Conservation (phyloP, 2,888 invertebrate genomes). For the Lycia hirtaria region DNA sequence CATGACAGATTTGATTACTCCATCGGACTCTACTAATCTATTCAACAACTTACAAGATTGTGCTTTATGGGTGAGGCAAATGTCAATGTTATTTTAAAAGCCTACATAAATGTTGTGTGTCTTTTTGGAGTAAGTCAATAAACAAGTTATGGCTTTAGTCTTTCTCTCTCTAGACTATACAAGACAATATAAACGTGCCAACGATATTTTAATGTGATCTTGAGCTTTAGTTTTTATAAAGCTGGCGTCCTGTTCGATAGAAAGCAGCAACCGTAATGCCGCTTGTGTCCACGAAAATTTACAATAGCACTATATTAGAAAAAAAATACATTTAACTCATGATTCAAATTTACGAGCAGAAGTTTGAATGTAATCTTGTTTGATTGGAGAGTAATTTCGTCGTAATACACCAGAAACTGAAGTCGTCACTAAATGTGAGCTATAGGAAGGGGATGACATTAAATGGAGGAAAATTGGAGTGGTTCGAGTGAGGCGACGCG, state of each 20-base stretch:
- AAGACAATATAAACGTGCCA: no score
- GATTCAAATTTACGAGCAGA: neutral
- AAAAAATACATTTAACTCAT: no score
- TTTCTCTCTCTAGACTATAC: no score
- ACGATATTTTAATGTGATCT: no score
- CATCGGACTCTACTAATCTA: neutral
- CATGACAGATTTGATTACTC: slow-evolving; percentile 1
- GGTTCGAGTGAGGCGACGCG: slow-evolving; percentile 30
- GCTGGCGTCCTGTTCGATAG: no score
- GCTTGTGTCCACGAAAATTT: no score
- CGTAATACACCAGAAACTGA: neutral
- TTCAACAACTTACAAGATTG: neutral
- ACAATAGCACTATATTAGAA: no score
- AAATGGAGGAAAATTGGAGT: slow-evolving; percentile 38
- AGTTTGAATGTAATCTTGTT: neutral
- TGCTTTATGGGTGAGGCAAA: neutral
- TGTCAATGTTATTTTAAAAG: neutral
- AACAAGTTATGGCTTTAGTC: no score
- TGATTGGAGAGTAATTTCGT: neutral
- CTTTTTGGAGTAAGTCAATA: no score
- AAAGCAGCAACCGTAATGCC: no score
- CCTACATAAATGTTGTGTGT: no score
- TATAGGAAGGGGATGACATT: neutral
- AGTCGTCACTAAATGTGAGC: neutral
- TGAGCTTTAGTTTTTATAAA: no score